Evolutionary conservation across 2,797 vertebrate species (phyloP).

Genomic region (Dicrostonyx torquatus): DNA sequence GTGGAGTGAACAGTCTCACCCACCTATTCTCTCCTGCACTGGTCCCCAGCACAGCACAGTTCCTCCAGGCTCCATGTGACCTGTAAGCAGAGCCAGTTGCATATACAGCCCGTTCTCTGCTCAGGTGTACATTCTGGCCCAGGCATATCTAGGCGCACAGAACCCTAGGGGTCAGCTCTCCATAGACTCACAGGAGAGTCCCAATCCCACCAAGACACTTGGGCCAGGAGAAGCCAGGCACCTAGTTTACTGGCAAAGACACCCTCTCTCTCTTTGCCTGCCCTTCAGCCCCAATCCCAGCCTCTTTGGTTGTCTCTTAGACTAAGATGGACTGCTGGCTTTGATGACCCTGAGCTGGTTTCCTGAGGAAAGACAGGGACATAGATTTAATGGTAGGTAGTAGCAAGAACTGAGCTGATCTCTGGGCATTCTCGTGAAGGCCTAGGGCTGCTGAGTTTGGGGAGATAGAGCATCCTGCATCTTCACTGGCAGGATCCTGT

Average conservation of each 20-base stretch:
- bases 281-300: background rate
- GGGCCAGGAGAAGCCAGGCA: background rate
- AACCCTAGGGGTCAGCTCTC: background rate
- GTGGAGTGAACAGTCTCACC: background rate
- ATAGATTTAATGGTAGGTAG: background rate
- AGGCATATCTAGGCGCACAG: background rate
- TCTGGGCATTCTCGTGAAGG: background rate
- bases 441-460: background rate
- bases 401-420: background rate
- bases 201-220: background rate
- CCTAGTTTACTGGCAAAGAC: background rate
- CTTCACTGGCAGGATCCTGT: background rate
- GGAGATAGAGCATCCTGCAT: background rate
- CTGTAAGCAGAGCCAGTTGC: background rate
- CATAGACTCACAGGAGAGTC: background rate
- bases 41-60: background rate
- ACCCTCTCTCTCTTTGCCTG: background rate
- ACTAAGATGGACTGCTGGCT: background rate
- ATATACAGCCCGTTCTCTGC: background rate
- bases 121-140: background rate
- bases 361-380: background rate
- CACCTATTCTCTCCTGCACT: background rate
- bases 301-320: background rate
- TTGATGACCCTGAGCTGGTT: background rate
- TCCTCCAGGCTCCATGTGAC: background rate